Base-by-base conservation (phyloP, 2,797 vertebrate genomes). In the Thaleichthys pacificus region DNA sequence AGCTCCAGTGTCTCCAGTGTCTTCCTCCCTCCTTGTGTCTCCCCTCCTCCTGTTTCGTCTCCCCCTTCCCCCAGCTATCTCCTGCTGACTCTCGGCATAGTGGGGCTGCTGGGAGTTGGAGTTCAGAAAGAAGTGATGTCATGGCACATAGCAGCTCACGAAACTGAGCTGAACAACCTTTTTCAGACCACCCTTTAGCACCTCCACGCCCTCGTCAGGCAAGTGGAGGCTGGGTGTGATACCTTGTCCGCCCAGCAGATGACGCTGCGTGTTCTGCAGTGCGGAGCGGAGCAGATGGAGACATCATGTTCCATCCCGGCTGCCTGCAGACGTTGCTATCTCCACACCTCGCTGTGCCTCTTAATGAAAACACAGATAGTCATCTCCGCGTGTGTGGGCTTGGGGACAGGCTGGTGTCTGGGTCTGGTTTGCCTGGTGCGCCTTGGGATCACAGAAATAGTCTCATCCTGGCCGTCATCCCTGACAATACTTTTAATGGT, bases 251-350 rank as follows among this genome's bases (percentile, higher is more conserved):
- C 32, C 74, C 88, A 85, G 65, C 76, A 91, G 86, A 80, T 80
- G 90, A 83, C 80, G 82, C 77, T 69, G 28, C 85, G 76, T 81
- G 75, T 70, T 66, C 83, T 80, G 51, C 68, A 73, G 68, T 77
- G 75, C 15, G 70, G 77, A 64, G 56, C 56, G 56, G 63, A 68
- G 38, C 57, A 38, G 76, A 49, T 73, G 62, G 74, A 67, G 54
- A 51, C 42, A 1, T 49, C 30, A 61, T 57, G 26, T 56, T 70
- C 56, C 42, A 47, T 70, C 30, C 19, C 21, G 14, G 67, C 38
- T 42, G 38, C 38, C 12, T 42, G 66, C 22, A 15, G 35, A 66
- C 57, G 56, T 49, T 26, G 57, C 22, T 21, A 62, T 32, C 67
- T 47, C 63, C 32, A 17, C 11, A 8, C 15, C 49, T 71, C 58